phyloP scores from a whole-genome alignment of 2,797 vertebrate genomes.

The Sebastes iracundus region DNA sequence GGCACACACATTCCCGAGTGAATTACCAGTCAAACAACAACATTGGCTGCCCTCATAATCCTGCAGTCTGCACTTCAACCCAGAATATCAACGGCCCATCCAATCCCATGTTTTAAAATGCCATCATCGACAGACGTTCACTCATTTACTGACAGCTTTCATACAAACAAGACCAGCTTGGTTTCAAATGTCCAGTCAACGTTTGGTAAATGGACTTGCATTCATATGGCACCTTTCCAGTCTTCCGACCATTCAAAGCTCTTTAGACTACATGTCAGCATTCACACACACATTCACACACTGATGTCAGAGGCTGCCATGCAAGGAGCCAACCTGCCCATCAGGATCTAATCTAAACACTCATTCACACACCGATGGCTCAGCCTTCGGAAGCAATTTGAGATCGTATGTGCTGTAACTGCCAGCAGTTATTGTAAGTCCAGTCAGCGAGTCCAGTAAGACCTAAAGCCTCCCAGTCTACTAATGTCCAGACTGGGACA shows the following conservation, averaged over 20 bases:
- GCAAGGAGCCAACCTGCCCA: no score
- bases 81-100: neutral
- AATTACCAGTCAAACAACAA: constrained; percentile 48
- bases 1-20: constrained; percentile 30
- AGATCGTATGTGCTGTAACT: no score
- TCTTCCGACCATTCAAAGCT: no score
- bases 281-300: no score
- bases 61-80: constrained; percentile 2
- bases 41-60: neutral
- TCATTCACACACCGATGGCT: no score
- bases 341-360: no score
- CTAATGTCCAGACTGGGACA: neutral
- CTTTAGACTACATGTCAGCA: no score
- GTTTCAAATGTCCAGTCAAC: neutral
- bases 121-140: neutral
- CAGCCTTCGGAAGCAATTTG: no score
- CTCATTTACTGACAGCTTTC: neutral
- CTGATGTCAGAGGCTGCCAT: no score
- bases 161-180: neutral
- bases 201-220: neutral
- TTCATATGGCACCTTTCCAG: no score
- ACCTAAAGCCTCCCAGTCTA: neutral
- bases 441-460: no score
- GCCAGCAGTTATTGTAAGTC: no score
- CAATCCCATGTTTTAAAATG: neutral